Evolutionary conservation across 2,797 vertebrate genomes (phyloP).

Genomic region (Esox masquinongy): DNA sequence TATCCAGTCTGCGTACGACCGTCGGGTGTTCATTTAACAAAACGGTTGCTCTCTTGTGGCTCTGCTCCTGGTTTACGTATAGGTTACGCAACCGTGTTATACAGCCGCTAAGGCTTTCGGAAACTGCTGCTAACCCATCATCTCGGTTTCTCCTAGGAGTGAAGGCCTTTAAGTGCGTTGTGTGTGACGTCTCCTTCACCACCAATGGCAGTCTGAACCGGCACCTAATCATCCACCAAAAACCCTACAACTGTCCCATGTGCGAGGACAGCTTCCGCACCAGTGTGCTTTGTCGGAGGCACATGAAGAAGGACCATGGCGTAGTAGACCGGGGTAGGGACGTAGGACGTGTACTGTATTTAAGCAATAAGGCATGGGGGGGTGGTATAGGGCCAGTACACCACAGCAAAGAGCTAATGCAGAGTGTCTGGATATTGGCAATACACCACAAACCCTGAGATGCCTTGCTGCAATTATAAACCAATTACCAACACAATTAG

Average conservation of each 20-base stretch:
- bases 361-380: no score
- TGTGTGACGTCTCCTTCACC: slow-evolving; percentile 92
- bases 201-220: slow-evolving; percentile 97
- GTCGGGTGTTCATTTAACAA: background rate
- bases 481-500: no score
- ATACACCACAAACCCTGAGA: no score
- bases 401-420: no score
- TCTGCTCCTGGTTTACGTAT: background rate
- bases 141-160: slow-evolving; percentile 74
- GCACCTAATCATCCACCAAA: slow-evolving; percentile 93
- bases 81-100: background rate
- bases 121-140: background rate
- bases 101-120: background rate
- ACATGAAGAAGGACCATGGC: slow-evolving; percentile 90
- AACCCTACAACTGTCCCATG: slow-evolving; percentile 91
- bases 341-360: no score
- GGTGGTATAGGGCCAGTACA: no score
- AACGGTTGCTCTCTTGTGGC: background rate
- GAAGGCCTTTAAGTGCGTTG: slow-evolving; percentile 91
- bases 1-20: background rate
- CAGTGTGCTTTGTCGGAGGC: slow-evolving; percentile 88
- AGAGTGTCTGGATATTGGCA: no score
- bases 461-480: no score
- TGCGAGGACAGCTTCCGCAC: slow-evolving; percentile 94
- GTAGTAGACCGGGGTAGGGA: slow-evolving; percentile 75